Evolutionary conservation across 2,797 vertebrate species (phyloP).

Genomic region (Fratercula arctica): DNA sequence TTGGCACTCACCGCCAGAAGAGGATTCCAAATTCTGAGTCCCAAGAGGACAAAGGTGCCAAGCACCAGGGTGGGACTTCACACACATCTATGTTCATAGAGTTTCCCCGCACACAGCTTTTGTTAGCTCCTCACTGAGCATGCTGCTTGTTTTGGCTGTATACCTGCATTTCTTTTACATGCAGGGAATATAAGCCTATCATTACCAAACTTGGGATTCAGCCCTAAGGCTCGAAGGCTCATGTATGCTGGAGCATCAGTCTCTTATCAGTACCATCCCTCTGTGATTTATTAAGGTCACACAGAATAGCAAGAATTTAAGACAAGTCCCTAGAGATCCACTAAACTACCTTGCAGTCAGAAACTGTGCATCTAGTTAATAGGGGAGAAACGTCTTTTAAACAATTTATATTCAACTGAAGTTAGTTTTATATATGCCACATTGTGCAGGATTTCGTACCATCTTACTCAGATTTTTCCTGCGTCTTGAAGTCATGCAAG

Average conservation of each 20-base stretch:
- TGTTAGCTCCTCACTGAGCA: neutral
- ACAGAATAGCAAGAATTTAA: neutral
- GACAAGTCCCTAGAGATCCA: neutral
- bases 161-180: neutral
- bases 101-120: neutral
- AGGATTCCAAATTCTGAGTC: constrained; percentile 15
- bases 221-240: neutral
- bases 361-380: neutral
- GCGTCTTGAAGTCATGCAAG: neutral
- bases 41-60: neutral
- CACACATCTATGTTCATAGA: neutral
- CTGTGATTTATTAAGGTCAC: neutral
- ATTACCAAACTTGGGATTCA: neutral
- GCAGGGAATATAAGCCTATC: neutral
- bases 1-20: neutral
- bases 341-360: neutral
- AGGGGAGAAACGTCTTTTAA: neutral
- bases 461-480: neutral
- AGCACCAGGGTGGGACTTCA: neutral
- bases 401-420: neutral
- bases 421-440: neutral
- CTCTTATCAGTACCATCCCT: neutral
- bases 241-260: neutral
- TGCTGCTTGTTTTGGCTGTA: constrained; percentile 1
- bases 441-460: neutral